phyloP scores from a whole-genome alignment of 2,113 vertebrate species.

The Acinonyx jubatus region DNA sequence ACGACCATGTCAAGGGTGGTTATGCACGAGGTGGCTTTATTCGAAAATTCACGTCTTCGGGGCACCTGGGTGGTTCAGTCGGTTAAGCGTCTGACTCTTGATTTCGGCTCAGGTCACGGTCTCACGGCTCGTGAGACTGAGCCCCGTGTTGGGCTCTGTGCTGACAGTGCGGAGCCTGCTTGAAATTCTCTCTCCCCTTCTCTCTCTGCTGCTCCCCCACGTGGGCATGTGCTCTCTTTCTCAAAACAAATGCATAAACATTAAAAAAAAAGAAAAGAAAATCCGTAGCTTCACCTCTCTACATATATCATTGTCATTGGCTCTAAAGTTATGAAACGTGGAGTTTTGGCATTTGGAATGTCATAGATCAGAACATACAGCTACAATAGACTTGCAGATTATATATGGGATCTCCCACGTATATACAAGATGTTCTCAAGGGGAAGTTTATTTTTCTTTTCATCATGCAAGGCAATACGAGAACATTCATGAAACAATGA shows the following conservation, averaged over 20 bases:
- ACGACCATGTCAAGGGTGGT: fast-evolving
- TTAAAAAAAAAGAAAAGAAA: background rate
- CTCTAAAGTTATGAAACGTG: background rate
- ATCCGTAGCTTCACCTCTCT: background rate
- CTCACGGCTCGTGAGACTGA: too few species aligned
- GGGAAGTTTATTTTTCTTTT: background rate
- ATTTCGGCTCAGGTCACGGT: too few species aligned
- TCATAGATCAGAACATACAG: background rate
- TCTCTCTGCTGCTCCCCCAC: too few species aligned
- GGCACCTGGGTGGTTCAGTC: too few species aligned
- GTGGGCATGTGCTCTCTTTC: too few species aligned
- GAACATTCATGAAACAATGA: background rate
- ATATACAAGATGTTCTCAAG: background rate
- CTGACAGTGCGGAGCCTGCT: too few species aligned
- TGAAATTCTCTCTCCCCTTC: too few species aligned
- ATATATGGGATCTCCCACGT: background rate
- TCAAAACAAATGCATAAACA: too few species aligned
- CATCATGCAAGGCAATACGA: background rate
- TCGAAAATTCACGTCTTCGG: background rate
- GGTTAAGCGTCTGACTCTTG: too few species aligned
- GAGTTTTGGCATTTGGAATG: background rate
- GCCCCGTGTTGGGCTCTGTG: too few species aligned
- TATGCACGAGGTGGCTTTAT: background rate
- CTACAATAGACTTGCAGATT: background rate
- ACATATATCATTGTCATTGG: fast-evolving